Evolutionary conservation across 2,888 invertebrate species (phyloP), one percentile per base, ranked within the genome.

Genomic region (Ecliptopera silaceata): DNA sequence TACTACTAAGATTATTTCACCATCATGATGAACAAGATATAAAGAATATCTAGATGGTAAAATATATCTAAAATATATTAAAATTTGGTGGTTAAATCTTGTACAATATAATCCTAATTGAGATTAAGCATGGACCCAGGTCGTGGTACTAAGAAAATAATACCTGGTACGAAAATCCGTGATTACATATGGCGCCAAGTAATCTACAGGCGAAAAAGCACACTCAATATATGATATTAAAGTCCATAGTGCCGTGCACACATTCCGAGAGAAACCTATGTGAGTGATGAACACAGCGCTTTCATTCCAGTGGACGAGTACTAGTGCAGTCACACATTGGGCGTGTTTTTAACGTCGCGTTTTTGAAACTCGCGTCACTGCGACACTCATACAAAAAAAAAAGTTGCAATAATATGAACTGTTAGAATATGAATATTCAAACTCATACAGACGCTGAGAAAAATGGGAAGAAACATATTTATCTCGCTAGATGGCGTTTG

Each of bases 71-170:
- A 75, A 84, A 80, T 77, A 78, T 82, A 82, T 84, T 84, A n/a
- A n/a, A n/a, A 86, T 88, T 89, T 89, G 90, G 90, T 90, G 90
- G 89, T 89, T 88, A 89, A 75, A 82, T 78, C 78, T 90, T 89
- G 89, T 89, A 89, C 88, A 26, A 8, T 26, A 86, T 84, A 79
- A 74, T 73, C 73, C 80, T 88, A 88, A 72, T 85, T 84, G 86
- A 88, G 86, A 87, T 86, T 84, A 84, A 77, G 74, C 74, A 73
- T 76, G 72, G 59, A 66, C 67, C 66, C 67, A 69, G 53, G 62
- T 62, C 48, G 63, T 56, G 10, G 3, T 18, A 53, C 34, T 26
- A 50, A 47, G 26, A 18, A 31, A n/a, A 34, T 26, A 36, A 53
- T 59, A 52, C 55, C 61, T 50, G 29, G 56, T 59, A 61, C n/a